These are phyloP conservation scores for Drosophila burlai DNA, from an alignment of 1,140 invertebrate genomes.

Conservation along the genomic window DNA sequence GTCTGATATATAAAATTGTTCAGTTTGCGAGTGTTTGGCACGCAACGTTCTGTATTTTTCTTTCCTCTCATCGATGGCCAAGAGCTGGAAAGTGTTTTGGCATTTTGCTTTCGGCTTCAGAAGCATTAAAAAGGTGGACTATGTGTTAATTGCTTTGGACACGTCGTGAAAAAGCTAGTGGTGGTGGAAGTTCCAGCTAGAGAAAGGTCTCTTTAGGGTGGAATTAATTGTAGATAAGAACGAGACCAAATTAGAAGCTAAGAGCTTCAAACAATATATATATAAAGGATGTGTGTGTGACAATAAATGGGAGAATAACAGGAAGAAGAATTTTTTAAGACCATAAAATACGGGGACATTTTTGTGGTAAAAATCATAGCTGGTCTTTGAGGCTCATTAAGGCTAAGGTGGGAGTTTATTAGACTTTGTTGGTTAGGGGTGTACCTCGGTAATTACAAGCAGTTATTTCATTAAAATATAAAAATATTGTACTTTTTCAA, in stretches of 20 bases:
- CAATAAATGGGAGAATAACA: neutral
- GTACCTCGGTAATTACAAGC: neutral
- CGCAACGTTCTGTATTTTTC: slow-evolving; percentile 46
- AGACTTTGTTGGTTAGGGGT: neutral
- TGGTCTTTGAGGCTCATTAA: neutral
- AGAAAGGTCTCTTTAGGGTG: neutral
- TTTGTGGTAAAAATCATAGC: neutral
- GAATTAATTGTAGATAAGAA: slow-evolving; percentile 11
- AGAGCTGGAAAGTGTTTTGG: slow-evolving; percentile 73
- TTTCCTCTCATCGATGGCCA: slow-evolving; percentile 31
- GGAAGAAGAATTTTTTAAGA: neutral
- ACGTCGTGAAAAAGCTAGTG: slow-evolving; percentile 45
- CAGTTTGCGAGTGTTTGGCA: slow-evolving; percentile 70
- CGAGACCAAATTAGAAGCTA: slow-evolving; percentile 4
- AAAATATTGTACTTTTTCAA: too few relatives aligned
- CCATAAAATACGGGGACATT: neutral
- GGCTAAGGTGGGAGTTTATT: too few relatives aligned
- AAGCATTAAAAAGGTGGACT: slow-evolving; percentile 73
- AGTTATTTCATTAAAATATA: neutral
- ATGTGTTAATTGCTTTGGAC: slow-evolving; percentile 79
- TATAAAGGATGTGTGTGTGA: neutral
- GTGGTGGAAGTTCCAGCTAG: neutral
- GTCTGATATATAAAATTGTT: slow-evolving; percentile 65
- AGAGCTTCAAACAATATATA: slow-evolving; percentile 6
- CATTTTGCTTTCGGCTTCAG: slow-evolving; percentile 36